Conservation (phyloP, 2,797 vertebrate species). For the Parauchenoglanis ngamensis region DNA sequence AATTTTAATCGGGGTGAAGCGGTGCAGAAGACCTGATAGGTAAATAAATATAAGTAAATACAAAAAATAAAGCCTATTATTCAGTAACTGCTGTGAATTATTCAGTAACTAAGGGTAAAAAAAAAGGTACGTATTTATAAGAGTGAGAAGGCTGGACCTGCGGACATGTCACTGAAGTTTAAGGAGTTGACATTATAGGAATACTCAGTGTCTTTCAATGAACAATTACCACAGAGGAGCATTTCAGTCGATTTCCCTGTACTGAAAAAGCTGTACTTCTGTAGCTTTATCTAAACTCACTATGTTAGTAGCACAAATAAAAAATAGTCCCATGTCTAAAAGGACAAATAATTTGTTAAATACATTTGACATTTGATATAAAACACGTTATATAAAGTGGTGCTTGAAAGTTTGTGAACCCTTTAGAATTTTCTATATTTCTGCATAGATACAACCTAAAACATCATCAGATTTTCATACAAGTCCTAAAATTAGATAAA, state of each 20-base stretch:
- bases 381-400: too few species aligned
- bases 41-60: neutral
- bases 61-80: neutral
- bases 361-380: too few species aligned
- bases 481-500: too few species aligned
- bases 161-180: neutral
- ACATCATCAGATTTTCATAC: too few species aligned
- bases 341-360: too few species aligned
- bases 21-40: neutral
- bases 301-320: too few species aligned
- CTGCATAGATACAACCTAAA: too few species aligned
- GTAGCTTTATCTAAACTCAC: too few species aligned
- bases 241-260: neutral
- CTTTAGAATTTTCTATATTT: too few species aligned
- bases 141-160: neutral
- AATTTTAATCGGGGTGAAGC: neutral
- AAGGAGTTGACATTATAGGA: neutral
- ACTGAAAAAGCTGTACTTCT: too few species aligned
- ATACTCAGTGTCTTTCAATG: neutral
- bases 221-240: neutral
- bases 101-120: neutral
- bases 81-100: neutral
- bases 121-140: neutral
- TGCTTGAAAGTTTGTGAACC: too few species aligned
- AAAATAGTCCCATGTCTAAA: too few species aligned